Evolutionary conservation across 2,113 vertebrate genomes (phyloP).

Genomic region (Lophius piscatorius): DNA sequence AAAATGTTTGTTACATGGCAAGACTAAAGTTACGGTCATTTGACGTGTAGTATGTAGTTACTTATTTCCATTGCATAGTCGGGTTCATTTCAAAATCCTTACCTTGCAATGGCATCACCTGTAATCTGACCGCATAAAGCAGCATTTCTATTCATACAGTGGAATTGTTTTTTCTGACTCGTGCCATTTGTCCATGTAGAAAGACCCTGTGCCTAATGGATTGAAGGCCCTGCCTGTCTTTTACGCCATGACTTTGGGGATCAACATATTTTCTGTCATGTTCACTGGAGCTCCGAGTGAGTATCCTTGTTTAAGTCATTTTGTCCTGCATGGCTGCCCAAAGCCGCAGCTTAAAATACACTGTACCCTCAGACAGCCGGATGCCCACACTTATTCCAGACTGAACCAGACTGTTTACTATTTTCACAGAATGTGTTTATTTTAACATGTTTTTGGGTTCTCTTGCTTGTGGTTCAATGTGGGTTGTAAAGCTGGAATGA

Average conservation of each 20-base stretch:
- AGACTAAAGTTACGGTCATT: too few species aligned
- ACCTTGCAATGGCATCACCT: background rate
- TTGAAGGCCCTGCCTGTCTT: constrained; percentile 92
- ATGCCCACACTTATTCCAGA: constrained; percentile 70
- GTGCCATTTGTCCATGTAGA: constrained; percentile 74
- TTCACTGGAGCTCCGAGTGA: constrained; percentile 92
- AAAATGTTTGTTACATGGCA: too few species aligned
- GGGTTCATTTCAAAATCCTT: too few species aligned
- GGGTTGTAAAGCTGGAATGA: constrained; percentile 67
- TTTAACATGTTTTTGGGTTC: constrained; percentile 73
- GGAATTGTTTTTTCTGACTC: constrained; percentile 11
- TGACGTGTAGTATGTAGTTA: too few species aligned
- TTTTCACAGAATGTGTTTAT: constrained; percentile 70
- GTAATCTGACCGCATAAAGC: constrained; percentile 24
- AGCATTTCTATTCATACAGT: background rate
- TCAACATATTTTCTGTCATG: constrained; percentile 97
- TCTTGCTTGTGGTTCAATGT: constrained; percentile 71
- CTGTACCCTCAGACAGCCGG: constrained; percentile 67
- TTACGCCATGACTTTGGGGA: constrained; percentile 92
- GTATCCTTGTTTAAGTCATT: constrained; percentile 74
- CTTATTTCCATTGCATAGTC: too few species aligned
- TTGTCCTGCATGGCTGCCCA: constrained; percentile 58
- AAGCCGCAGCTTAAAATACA: constrained; percentile 70
- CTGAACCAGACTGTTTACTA: constrained; percentile 65
- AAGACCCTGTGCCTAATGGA: constrained; percentile 93